These are phyloP conservation scores for Netelia fuscicornis DNA, from an alignment of 2,888 invertebrate genomes.

Conservation along the genomic window DNA sequence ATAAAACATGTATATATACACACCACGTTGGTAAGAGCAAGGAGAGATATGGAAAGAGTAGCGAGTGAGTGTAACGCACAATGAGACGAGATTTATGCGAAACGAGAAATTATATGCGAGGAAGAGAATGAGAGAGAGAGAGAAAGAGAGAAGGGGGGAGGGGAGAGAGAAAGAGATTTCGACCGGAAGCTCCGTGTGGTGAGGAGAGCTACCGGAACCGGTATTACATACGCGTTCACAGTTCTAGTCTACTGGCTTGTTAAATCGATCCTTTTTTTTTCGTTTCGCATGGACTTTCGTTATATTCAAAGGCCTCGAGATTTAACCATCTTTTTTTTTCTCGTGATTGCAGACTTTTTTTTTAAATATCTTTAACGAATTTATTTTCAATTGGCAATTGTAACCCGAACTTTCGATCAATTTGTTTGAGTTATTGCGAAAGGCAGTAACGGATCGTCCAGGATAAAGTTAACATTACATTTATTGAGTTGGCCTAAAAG, in stretches of 20 bases:
- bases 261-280: slow-evolving; percentile 24
- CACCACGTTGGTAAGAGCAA: slow-evolving; percentile 26
- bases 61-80: slow-evolving; percentile 65
- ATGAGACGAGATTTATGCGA: slow-evolving; percentile 70
- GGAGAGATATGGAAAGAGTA: slow-evolving; percentile 45
- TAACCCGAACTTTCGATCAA: too few species aligned
- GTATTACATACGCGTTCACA: slow-evolving; percentile 34
- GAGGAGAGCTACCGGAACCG: slow-evolving; percentile 63
- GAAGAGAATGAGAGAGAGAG: slow-evolving; percentile 8
- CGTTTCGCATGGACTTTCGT: not conserved
- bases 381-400: not conserved
- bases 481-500: too few species aligned
- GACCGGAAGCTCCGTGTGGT: slow-evolving; percentile 51
- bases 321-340: not conserved
- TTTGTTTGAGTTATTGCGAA: too few species aligned
- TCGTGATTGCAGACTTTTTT: not conserved
- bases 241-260: slow-evolving; percentile 28
- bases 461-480: too few species aligned
- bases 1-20: slow-evolving; percentile 48
- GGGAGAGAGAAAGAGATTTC: slow-evolving; percentile 26
- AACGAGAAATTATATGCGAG: slow-evolving; percentile 61
- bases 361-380: not conserved
- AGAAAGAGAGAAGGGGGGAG: slow-evolving; percentile 40
- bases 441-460: too few species aligned
- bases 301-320: not conserved